Evolutionary conservation across 2,113 vertebrate species (phyloP).

Genomic region (Puma concolor): DNA sequence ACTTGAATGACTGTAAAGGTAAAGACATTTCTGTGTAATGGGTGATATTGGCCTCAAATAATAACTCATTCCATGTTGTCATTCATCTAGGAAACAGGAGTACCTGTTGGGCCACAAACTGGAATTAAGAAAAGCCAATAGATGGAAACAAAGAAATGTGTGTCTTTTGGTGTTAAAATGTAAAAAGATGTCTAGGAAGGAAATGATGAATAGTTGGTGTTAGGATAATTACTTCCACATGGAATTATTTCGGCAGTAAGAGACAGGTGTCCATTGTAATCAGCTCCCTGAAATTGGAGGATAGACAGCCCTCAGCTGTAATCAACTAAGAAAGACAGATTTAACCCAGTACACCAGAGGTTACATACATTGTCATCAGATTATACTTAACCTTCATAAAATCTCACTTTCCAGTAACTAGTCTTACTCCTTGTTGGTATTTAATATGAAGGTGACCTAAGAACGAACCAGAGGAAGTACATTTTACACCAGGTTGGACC

Average conservation of each 20-base stretch:
- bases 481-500: not conserved
- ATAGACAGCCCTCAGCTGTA: no score
- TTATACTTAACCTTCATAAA: not conserved
- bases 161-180: not conserved
- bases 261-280: no score
- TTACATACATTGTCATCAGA: not conserved
- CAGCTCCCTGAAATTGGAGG: not conserved
- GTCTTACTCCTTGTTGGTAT: not conserved
- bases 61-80: not conserved
- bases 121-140: not conserved
- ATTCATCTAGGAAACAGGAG: not conserved
- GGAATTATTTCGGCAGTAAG: not conserved
- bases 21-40: not conserved
- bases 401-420: not conserved
- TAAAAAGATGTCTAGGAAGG: not conserved
- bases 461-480: not conserved
- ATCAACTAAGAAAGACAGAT: not conserved
- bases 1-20: not conserved
- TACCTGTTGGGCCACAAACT: not conserved
- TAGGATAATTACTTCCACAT: not conserved
- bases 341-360: not conserved
- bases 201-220: not conserved
- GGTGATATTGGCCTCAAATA: not conserved
- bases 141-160: not conserved
- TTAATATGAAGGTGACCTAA: not conserved